Base-by-base conservation (phyloP, 2,797 vertebrate genomes). In the Phyllotis vaccarum region DNA sequence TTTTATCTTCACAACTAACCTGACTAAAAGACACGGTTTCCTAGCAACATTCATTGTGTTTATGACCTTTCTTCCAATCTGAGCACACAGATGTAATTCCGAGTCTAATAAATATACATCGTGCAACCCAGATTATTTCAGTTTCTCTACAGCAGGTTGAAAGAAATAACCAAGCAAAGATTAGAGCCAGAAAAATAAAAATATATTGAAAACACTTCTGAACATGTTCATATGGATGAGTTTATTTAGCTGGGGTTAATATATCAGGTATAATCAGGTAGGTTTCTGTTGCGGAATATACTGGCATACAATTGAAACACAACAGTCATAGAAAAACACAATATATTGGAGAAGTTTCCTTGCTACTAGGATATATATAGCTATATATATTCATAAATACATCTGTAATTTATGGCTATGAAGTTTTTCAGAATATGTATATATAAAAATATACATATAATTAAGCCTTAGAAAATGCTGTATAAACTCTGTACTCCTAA, bases 21-120 rank as follows among this genome's bases (percentile, higher is more conserved):
- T 99, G 98, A 99, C 98, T 98, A 98, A 99, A 98, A 99, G 98
- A 98, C 98, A 98, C 97, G 97, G 99, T 99, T 99, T 98, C 99
- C 99, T 99, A 99, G 99, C 99, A 99, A 99, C 99, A 98, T 98
- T 98, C 98, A 98, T 99, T 99, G 98, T 99, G 98, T 98, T 98
- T 98, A 98, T 99, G 98, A 99, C 98, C 98, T 99, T 99, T 98
- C 97, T 98, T 98, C 98, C 98, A 98, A 99, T 99, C 98, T 98
- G 97, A 98, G 97, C 98, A 98, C 98, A 98, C 98, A 99, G 98
- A 99, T 99, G 98, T 98, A 98, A 97, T 98, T 98, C 98, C 98
- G 98, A 98, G 98, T 98, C 98, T 99, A 98, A 99, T 99, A 98
- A 98, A 98, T 98, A 98, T 98, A 98, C 97, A 98, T 98, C 97